Evolutionary conservation across 2,797 vertebrate genomes (phyloP), one percentile per base, ranked within the genome.

Genomic region (Anolis apletophallus): DNA sequence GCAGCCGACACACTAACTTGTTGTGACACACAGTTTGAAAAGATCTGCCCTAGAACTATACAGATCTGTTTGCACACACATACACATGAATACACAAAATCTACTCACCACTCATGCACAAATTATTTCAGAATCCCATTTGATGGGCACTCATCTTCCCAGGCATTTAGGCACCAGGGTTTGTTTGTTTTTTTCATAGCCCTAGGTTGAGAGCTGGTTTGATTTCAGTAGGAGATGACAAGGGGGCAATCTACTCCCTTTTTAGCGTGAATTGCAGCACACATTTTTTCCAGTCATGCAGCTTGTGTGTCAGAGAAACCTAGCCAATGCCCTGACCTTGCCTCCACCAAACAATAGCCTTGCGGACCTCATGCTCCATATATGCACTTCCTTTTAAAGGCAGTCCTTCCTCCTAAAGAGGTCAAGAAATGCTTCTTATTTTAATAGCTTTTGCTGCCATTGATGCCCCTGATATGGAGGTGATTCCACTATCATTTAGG

Each of bases 361-460:
- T 55, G 26, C 40, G 17, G 8, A 16, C 68, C 34, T 69, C 76
- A 76, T 32, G 19, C 29, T 32, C 55, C 46, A 46, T 4, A 0
- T 5, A 1, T n/a, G 59, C 0, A 12, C 21, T 12, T 34, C 67
- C 71, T 55, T 46, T 50, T 59, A 46, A 54, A 79, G 26, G 26
- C 5, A 69, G 32, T 57, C 40, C 54, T 52, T 36, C 74, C 34
- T 72, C 64, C n/a, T 71, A 73, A 6, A 69, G 19, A 19, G 54
- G 52, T 10, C 6, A 0, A 23, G 85, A 61, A 69, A 71, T 71
- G 17, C 54, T 68, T 13, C 67, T 46, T 54, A 16, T 40, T 88
- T 84, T 78, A 87, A 76, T 76, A 84, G 71, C 76, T 89, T 46
- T 46, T 19, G 36, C 67, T 13, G 34, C 73, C 82, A 29, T 32